Conservation (phyloP, 2,888 invertebrate genomes). For the Leptothorax acervorum region DNA sequence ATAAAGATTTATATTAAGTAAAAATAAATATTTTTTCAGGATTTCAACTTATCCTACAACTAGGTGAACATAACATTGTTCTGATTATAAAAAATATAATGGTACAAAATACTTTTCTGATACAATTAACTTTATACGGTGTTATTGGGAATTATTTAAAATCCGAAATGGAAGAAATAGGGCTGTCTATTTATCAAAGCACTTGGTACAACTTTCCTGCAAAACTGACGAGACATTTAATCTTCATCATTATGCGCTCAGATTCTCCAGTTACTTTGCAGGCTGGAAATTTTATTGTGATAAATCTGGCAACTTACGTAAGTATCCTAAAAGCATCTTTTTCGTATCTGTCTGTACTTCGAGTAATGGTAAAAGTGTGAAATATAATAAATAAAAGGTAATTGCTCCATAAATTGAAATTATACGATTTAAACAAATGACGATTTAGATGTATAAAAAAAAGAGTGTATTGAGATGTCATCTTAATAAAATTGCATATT, state of each 20-base stretch:
- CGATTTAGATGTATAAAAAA: not conserved
- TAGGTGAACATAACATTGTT: constrained; percentile 59
- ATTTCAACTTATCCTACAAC: constrained; percentile 63
- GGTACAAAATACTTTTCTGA: constrained; percentile 58
- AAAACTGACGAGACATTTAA: constrained; percentile 56
- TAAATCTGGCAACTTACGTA: constrained; percentile 68
- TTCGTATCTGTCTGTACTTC: constrained; percentile 71
- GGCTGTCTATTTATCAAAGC: constrained; percentile 64
- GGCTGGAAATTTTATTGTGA: constrained; percentile 69
- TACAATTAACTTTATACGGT: constrained; percentile 68
- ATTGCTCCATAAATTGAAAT: not conserved
- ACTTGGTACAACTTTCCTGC: constrained; percentile 68
- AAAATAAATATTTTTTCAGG: constrained; percentile 54
- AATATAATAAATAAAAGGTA: not conserved
- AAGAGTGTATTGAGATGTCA: not conserved
- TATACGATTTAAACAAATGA: not conserved
- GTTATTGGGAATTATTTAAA: constrained; percentile 70
- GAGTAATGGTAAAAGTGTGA: constrained; percentile 45
- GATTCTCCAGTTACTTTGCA: constrained; percentile 63
- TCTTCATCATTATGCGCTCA: constrained; percentile 72
- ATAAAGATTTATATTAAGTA: not conserved
- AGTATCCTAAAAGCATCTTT: constrained; percentile 67
- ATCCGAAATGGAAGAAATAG: constrained; percentile 67
- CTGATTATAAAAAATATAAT: constrained; percentile 61
- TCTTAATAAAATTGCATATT: not conserved